These are phyloP conservation scores for Athetis lepigone DNA, from an alignment of 2,888 invertebrate genomes.

Conservation along the genomic window DNA sequence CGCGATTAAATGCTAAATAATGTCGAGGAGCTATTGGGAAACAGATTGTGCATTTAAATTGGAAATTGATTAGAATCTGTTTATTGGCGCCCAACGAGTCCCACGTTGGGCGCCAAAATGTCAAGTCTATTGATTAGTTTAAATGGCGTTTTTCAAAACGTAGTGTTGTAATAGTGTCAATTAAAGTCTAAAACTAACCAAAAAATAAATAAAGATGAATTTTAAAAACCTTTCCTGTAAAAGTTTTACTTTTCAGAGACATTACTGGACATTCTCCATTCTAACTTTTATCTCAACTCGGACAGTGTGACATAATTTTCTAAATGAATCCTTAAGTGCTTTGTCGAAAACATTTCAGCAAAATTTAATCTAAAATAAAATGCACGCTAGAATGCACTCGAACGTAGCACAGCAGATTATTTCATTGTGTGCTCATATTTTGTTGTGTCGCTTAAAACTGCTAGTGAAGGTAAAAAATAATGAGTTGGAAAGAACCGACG, in stretches of 20 bases:
- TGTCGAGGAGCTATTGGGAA: neutral
- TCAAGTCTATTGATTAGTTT: too few relatives aligned
- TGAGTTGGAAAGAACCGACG: conserved; percentile 33
- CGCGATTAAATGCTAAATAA: neutral
- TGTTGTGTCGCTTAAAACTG: conserved; percentile 1
- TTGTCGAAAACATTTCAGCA: neutral
- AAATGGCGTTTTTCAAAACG: too few relatives aligned
- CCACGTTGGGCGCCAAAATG: conserved; percentile 5
- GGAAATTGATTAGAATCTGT: neutral
- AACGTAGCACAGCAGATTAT: neutral
- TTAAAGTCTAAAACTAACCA: too few relatives aligned
- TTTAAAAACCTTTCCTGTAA: too few relatives aligned
- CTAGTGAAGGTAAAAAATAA: conserved; percentile 36
- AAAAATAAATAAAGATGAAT: too few relatives aligned
- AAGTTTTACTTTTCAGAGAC: too few relatives aligned
- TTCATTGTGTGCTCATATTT: neutral
- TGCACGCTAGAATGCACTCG: neutral
- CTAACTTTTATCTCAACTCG: too few relatives aligned
- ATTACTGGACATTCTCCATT: too few relatives aligned
- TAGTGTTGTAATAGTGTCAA: too few relatives aligned
- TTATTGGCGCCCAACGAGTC: too few relatives aligned
- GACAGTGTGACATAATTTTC: too few relatives aligned
- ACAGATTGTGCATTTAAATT: neutral
- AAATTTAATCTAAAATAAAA: neutral
- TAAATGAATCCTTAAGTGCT: neutral